A percentile compares a stretch with the other conserved stretches of the same genome.
Evolutionary conservation across 2,113 vertebrate species (phyloP).

Genomic region (Naja naja): DNA sequence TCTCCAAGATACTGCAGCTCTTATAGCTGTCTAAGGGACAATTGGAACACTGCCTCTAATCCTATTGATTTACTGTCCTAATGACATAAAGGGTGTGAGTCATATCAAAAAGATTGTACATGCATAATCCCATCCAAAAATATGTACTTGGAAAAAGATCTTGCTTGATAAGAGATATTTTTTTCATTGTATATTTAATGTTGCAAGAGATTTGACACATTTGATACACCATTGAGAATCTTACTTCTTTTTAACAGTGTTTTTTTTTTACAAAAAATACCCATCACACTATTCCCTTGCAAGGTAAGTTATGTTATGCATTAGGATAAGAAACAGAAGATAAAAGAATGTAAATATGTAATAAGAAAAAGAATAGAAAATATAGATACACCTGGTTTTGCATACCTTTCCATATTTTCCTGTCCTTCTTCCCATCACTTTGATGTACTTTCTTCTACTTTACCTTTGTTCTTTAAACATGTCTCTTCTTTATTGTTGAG

Average conservation of each 20-base stretch:
- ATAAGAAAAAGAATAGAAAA: not conserved
- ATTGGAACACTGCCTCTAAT: slow-evolving; percentile 4
- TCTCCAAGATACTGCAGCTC: not conserved
- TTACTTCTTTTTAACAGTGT: not conserved
- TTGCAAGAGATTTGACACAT: not conserved
- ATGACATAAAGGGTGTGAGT: not conserved
- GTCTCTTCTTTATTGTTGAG: not conserved
- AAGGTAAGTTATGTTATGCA: not conserved
- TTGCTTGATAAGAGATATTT: not conserved
- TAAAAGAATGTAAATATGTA: not conserved
- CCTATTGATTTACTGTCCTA: not conserved
- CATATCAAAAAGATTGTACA: not conserved
- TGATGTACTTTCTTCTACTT: not conserved
- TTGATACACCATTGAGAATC: not conserved
- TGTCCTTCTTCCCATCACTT: not conserved
- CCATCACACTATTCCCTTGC: not conserved
- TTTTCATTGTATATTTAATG: not conserved
- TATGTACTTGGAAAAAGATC: not conserved
- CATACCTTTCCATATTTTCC: not conserved
- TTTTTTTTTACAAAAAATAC: not conserved
- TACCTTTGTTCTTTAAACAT: not conserved
- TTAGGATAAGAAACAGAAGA: not conserved
- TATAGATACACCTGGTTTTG: not conserved
- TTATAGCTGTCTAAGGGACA: not conserved
- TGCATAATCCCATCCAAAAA: not conserved